A percentile compares a stretch with the other conserved stretches of the same genome.
phyloP scores from a whole-genome alignment of 2,797 vertebrate species.

The Pseudopleuronectes americanus region DNA sequence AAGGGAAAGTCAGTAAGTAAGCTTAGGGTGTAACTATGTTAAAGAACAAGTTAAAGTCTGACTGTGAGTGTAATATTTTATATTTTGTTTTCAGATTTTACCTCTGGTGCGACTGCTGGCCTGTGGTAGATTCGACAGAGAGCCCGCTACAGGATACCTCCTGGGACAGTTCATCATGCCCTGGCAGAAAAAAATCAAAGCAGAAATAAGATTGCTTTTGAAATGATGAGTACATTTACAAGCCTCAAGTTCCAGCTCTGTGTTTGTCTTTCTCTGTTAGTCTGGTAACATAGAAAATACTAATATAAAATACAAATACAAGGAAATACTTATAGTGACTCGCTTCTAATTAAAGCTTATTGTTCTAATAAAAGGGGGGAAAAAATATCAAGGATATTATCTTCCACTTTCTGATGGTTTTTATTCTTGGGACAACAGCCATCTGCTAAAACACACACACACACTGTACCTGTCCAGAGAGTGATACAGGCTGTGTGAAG shows the following conservation, averaged over 20 bases:
- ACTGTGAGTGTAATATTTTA: not conserved
- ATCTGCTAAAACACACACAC: not conserved
- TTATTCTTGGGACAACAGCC: not conserved
- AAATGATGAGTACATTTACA: not conserved
- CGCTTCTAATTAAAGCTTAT: too few species aligned
- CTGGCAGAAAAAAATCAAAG: slow-evolving; percentile 54
- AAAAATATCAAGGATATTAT: not conserved
- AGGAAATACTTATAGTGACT: too few species aligned
- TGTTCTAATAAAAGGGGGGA: too few species aligned
- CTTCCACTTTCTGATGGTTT: not conserved
- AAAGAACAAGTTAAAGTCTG: not conserved
- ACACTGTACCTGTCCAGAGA: slow-evolving; percentile 79
- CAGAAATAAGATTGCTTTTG: slow-evolving; percentile 1
- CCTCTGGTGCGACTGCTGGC: slow-evolving; percentile 69
- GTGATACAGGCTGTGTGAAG: slow-evolving; percentile 71
- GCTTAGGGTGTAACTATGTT: too few species aligned
- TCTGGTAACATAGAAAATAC: not conserved
- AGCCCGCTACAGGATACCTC: slow-evolving; percentile 85
- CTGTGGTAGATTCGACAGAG: slow-evolving; percentile 81
- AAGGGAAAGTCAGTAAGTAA: not conserved
- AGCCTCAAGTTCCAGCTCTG: not conserved
- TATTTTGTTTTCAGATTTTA: slow-evolving; percentile 35
- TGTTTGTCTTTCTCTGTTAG: not conserved
- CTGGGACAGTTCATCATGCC: slow-evolving; percentile 83
- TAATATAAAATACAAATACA: too few species aligned